Percentiles rank a stretch among this genome's conserved stretches.
Conservation (phyloP, 2,113 vertebrate species). For the Urocynchramus pylzowi region DNA sequence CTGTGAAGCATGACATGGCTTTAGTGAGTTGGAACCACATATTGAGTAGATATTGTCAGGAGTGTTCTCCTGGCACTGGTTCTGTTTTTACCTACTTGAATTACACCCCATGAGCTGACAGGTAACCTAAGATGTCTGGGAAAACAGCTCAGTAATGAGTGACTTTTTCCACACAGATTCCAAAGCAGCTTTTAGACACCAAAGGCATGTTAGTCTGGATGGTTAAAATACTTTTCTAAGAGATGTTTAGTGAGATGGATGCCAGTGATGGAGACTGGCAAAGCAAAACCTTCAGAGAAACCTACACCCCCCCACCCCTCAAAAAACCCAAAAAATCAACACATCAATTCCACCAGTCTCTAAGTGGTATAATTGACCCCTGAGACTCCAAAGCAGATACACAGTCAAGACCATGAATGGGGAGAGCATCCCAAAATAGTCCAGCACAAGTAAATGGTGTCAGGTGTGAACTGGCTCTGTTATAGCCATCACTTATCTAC, state of each 20-base stretch:
- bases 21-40: background rate
- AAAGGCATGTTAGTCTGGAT: background rate
- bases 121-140: background rate
- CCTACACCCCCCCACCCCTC: rapidly evolving
- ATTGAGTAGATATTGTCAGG: background rate
- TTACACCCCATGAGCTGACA: background rate
- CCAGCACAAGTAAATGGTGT: background rate
- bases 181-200: background rate
- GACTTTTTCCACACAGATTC: background rate
- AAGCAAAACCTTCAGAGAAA: background rate
- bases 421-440: background rate
- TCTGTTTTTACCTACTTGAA: background rate
- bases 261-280: background rate
- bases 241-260: background rate
- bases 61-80: background rate
- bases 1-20: conserved; percentile 58
- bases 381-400: background rate
- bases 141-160: background rate
- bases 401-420: background rate
- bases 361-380: background rate
- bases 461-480: background rate
- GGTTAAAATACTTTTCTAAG: background rate
- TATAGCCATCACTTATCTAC: background rate
- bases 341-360: too few species aligned
- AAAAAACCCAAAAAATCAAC: background rate